phyloP scores from a whole-genome alignment of 64 coral and sea anemone species.

The Catalaphyllia jardinei region DNA sequence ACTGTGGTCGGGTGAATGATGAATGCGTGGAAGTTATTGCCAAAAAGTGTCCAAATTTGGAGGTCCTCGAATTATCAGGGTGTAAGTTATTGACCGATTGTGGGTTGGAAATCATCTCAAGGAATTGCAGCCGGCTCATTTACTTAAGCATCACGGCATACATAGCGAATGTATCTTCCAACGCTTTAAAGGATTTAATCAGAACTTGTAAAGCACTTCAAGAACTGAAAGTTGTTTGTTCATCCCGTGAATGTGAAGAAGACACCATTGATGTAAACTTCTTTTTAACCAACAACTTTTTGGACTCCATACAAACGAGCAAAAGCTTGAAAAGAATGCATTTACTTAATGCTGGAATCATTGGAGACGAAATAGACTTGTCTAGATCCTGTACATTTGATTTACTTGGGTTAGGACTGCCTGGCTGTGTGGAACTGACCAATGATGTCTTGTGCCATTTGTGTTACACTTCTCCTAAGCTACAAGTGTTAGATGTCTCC shows the following conservation, averaged over 20 bases:
- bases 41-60: constrained; percentile 49
- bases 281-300: constrained; percentile 14
- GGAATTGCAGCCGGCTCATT: constrained; percentile 24
- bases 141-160: constrained; percentile 36
- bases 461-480: constrained; percentile 13
- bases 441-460: constrained; percentile 48
- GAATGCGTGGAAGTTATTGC: constrained; percentile 59
- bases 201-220: constrained; percentile 36
- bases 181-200: constrained; percentile 33
- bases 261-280: not conserved
- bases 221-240: constrained; percentile 42
- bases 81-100: constrained; percentile 32
- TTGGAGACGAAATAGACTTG: constrained; percentile 6
- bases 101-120: constrained; percentile 36
- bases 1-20: constrained; percentile 54
- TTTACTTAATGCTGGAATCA: constrained; percentile 55
- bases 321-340: constrained; percentile 44
- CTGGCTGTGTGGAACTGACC: constrained; percentile 59
- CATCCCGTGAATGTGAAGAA: constrained; percentile 20
- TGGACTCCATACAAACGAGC: constrained; percentile 26
- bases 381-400: not conserved
- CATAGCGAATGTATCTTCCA: constrained; percentile 41
- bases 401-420: constrained; percentile 47
- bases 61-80: constrained; percentile 40
- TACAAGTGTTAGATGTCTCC: constrained; percentile 67